phyloP scores from a whole-genome alignment of 2,888 invertebrate species.

The Hyppa rectilinea region DNA sequence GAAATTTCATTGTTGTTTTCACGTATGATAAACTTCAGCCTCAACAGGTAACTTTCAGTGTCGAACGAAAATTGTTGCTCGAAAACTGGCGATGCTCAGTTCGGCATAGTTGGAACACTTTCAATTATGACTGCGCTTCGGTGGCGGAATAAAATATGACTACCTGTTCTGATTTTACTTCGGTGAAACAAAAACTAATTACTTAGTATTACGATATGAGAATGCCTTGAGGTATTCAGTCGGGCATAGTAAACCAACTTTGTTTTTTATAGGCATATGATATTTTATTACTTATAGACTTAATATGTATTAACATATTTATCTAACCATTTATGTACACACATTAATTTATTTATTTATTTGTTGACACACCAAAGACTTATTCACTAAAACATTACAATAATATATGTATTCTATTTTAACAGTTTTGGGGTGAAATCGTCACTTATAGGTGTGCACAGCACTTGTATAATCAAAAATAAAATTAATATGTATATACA shows the following conservation, averaged over 20 bases:
- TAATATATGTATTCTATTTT: too few relatives aligned
- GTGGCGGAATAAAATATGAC: conserved; percentile 7
- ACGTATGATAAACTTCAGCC: conserved; percentile 57
- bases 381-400: too few relatives aligned
- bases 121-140: conserved; percentile 29
- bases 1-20: conserved; percentile 59
- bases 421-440: too few relatives aligned
- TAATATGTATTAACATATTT: too few relatives aligned
- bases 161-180: neutral
- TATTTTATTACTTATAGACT: too few relatives aligned
- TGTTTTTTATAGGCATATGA: too few relatives aligned
- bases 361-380: too few relatives aligned
- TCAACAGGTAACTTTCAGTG: conserved; percentile 64
- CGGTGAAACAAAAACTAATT: neutral
- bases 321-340: too few relatives aligned
- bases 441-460: too few relatives aligned
- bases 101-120: conserved; percentile 43
- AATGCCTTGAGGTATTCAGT: neutral
- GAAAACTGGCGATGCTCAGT: conserved; percentile 38
- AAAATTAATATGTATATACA: too few relatives aligned
- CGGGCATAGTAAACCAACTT: neutral
- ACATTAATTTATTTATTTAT: too few relatives aligned
- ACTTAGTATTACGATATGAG: neutral
- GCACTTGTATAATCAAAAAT: too few relatives aligned
- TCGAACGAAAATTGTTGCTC: conserved; percentile 57